Conservation (phyloP, 2,888 invertebrate species). For the Antheraea yamamai region DNA sequence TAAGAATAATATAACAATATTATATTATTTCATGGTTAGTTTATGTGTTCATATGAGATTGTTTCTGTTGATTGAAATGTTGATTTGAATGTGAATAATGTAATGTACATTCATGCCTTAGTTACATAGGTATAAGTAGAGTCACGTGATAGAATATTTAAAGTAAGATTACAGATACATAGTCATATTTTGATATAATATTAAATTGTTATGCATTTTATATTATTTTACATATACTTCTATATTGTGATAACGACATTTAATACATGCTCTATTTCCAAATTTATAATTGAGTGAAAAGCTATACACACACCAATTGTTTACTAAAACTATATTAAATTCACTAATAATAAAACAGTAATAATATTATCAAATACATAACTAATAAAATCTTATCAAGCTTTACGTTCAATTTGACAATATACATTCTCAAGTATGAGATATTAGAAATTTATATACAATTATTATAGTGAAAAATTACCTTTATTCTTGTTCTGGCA, state of each 20-base stretch:
- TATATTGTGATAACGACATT: neutral
- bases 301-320: neutral
- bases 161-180: slow-evolving; percentile 17
- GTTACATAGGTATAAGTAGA: slow-evolving; percentile 54
- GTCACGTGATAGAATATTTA: slow-evolving; percentile 25
- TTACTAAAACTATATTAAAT: neutral
- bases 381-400: neutral
- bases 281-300: neutral
- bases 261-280: slow-evolving; percentile 4
- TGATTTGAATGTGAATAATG: slow-evolving; percentile 42
- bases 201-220: slow-evolving; percentile 25
- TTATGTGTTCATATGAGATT: slow-evolving; percentile 6
- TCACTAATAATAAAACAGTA: neutral
- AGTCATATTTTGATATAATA: slow-evolving; percentile 24
- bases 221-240: slow-evolving; percentile 32
- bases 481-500: slow-evolving; percentile 90
- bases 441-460: neutral
- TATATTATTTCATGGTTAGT: neutral
- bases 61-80: slow-evolving; percentile 37
- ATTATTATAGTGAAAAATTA: slow-evolving; percentile 39
- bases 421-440: neutral
- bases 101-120: slow-evolving; percentile 67
- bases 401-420: neutral
- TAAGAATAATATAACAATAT: neutral
- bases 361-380: neutral